phyloP scores from a whole-genome alignment of 2,113 vertebrate genomes.

The Gallinago paraguaiae region DNA sequence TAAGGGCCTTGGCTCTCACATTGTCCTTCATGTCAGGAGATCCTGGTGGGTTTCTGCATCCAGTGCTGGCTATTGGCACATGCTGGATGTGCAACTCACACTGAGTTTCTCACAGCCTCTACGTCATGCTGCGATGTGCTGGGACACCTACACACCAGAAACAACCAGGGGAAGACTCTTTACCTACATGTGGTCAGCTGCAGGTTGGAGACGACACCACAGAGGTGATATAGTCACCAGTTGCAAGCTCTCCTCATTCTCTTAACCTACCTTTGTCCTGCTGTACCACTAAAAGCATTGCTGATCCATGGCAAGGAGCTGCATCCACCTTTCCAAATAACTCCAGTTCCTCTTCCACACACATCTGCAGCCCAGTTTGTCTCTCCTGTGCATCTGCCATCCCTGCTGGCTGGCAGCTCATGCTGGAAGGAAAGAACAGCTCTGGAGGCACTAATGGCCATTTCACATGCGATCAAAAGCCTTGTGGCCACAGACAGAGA shows the following conservation, averaged over 20 bases:
- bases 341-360: background rate
- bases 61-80: rapidly evolving
- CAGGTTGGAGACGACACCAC: rapidly evolving
- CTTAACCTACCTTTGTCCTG: background rate
- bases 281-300: background rate
- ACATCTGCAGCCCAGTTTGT: background rate
- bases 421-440: background rate
- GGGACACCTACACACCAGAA: background rate
- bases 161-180: background rate
- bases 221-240: background rate
- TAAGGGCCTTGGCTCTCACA: background rate
- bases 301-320: background rate
- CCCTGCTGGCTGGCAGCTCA: background rate
- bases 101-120: background rate
- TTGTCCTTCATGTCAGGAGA: background rate
- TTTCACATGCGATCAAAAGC: background rate
- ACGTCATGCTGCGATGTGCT: background rate
- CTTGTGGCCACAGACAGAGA: background rate
- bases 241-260: background rate
- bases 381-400: background rate
- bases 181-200: background rate
- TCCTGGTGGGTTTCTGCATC: background rate
- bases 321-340: background rate
- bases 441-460: background rate
- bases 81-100: background rate